Base-by-base conservation (phyloP, 2,888 invertebrate species). In the Willowsia nigromaculata region DNA sequence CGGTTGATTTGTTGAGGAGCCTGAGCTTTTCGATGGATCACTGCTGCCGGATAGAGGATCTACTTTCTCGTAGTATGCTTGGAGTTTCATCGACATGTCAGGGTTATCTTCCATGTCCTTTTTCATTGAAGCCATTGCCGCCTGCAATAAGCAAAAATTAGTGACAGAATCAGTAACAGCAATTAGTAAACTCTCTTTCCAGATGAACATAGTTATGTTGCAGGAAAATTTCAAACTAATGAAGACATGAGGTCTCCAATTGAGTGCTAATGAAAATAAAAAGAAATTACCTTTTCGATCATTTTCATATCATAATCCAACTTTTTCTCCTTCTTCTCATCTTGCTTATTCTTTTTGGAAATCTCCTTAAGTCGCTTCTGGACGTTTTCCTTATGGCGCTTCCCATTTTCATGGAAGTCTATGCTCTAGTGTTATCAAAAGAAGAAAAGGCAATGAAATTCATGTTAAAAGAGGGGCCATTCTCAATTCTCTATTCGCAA, bases 371-470 rank as follows among this genome's bases (percentile, higher is more conserved):
- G 96, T 90, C 96, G 96, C 93, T 97, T 97, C 88, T 96, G 96
- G 37, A 99, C 98, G 96, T 97, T 98, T 93, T 97, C 97, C 93
- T 98, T 97, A 94, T 99, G 99, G 40, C 97, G 95, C 93, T 97
- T 97, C 6, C 99, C 99, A 94, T 96, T 96, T 94, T 99, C 99
- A 94, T 99, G 99, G 93, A 98, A 98, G 91, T 98, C 97, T 93
- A 98, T 95, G 93, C 98, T 99, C 97, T 98, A 94, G 56, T 53
- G n/a, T 53, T 13, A 7, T 18, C 53, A 53, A 50, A 50, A n/a
- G 9, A 50, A 13, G 50, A 4, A n/a, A 50, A 6, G 9, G 9
- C 22, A 59, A 22, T 7, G 11, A 22, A 59, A 22, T 18, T 18
- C 2, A 59, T 18, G 59, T 25, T 25, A 25, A 15, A 59, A 76